These are phyloP conservation scores for Anastatus disparis DNA, from an alignment of 1,140 invertebrate genomes.

Conservation along the genomic window DNA sequence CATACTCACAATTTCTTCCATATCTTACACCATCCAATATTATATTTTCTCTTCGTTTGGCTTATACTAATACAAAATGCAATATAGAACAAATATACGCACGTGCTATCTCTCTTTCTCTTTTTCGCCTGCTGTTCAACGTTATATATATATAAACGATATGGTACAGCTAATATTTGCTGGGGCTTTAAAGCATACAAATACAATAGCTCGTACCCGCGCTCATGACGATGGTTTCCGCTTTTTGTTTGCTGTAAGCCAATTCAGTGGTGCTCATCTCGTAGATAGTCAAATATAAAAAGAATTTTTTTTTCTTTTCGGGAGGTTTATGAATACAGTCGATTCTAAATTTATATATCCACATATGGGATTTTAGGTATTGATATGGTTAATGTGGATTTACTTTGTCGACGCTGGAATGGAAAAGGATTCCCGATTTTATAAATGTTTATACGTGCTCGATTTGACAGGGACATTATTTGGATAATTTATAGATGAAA, in stretches of 20 bases:
- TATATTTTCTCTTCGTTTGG: too few species aligned
- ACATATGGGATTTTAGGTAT: too few species aligned
- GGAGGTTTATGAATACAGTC: too few species aligned
- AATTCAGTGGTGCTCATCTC: constrained; percentile 7
- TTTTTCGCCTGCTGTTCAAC: neutral
- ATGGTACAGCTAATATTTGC: constrained; percentile 67
- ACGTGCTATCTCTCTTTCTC: neutral
- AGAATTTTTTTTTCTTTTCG: too few species aligned
- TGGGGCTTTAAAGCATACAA: constrained; percentile 62
- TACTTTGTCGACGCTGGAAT: neutral
- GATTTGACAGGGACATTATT: neutral
- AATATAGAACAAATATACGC: constrained; percentile 1
- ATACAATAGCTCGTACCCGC: constrained; percentile 48
- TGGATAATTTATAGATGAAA: neutral
- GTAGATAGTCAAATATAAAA: too few species aligned
- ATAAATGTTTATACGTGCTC: neutral
- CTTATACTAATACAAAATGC: too few species aligned
- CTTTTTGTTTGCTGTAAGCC: constrained; percentile 30
- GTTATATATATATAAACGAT: constrained; percentile 57
- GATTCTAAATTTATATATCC: too few species aligned
- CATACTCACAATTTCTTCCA: too few species aligned
- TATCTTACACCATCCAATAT: too few species aligned
- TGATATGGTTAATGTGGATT: too few species aligned
- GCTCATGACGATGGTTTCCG: too few species aligned
- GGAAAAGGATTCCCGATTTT: neutral